These are phyloP conservation scores for Bagarius yarrelli DNA, from an alignment of 2,113 vertebrate genomes.

Conservation along the genomic window DNA sequence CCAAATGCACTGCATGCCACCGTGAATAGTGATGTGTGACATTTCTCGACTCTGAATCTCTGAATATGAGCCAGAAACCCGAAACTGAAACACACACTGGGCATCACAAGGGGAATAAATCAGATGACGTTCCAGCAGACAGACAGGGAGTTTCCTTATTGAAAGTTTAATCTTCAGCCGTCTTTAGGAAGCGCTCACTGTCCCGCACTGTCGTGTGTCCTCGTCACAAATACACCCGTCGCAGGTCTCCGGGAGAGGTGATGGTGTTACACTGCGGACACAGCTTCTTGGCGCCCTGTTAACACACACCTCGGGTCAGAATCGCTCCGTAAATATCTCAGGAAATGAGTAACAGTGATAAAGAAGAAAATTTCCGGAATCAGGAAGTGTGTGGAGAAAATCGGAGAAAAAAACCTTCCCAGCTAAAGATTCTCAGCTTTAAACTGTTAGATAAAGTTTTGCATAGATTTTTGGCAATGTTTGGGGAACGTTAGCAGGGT, in stretches of 20 bases:
- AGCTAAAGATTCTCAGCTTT: no score
- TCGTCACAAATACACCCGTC: constrained; percentile 76
- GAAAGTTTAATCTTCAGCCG: background rate
- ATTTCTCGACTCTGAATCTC: background rate
- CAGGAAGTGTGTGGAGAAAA: no score
- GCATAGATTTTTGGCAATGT: no score
- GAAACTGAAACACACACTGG: background rate
- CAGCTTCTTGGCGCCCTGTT: constrained; percentile 77
- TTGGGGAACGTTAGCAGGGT: no score
- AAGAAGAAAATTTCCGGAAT: no score
- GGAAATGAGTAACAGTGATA: no score
- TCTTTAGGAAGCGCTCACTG: background rate
- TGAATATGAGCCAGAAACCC: background rate
- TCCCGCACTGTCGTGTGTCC: background rate
- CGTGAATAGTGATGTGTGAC: background rate
- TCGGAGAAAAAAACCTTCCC: no score
- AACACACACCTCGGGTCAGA: background rate
- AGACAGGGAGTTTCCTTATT: background rate
- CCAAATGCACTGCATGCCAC: no score
- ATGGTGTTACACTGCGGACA: constrained; percentile 82
- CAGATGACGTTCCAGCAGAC: background rate
- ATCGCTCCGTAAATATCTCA: no score
- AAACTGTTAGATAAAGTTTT: no score
- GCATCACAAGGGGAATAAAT: background rate
- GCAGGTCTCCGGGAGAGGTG: constrained; percentile 78